These are phyloP conservation scores for Isichthys henryi DNA, from an alignment of 2,113 vertebrate genomes.

Conservation along the genomic window DNA sequence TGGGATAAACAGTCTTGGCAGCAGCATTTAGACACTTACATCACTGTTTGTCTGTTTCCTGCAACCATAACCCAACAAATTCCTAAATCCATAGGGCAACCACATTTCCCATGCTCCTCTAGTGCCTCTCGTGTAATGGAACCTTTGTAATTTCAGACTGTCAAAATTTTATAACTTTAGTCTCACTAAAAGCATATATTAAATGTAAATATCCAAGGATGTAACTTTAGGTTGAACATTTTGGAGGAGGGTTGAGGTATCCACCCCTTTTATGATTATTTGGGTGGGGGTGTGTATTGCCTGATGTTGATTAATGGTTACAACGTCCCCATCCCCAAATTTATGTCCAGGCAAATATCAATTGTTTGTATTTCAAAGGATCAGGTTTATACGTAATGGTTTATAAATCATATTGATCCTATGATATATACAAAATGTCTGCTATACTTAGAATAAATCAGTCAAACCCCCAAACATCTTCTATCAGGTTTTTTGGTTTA, in stretches of 20 bases:
- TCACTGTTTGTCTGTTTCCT: neutral
- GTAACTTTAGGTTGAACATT: too few species aligned
- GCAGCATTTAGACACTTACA: constrained; percentile 26
- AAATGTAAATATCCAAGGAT: neutral
- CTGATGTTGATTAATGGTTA: too few species aligned
- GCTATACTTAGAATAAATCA: too few species aligned
- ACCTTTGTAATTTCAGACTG: neutral
- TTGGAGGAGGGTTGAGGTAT: neutral
- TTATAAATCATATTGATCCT: neutral
- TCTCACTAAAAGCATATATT: neutral
- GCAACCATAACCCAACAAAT: constrained; percentile 18
- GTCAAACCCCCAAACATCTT: too few species aligned
- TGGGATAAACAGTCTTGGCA: neutral
- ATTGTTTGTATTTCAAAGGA: neutral
- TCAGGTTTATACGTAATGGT: neutral
- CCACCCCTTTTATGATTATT: too few species aligned
- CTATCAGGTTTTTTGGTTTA: too few species aligned
- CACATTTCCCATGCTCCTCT: constrained; percentile 40
- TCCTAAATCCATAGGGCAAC: constrained; percentile 43
- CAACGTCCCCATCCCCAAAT: too few species aligned
- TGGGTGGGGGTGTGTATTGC: neutral
- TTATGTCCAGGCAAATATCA: neutral
- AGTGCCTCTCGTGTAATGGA: neutral
- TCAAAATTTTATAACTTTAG: neutral
- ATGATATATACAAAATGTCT: neutral